Conservation (phyloP, 2,113 vertebrate species). For the Danionella cerebrum region DNA sequence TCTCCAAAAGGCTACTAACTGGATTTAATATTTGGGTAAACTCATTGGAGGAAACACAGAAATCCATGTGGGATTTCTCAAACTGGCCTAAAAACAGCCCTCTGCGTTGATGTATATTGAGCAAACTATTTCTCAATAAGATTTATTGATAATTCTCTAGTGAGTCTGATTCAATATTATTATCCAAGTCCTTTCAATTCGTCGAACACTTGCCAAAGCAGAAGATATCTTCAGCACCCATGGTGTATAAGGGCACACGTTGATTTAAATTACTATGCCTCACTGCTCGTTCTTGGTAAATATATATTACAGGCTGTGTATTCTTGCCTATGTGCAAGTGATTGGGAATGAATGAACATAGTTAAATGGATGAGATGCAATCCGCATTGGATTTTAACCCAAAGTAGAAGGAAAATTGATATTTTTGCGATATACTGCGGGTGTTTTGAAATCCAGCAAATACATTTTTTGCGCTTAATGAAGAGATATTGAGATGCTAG, state of each 20-base stretch:
- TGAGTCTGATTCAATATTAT: conserved; percentile 17
- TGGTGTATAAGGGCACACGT: not conserved
- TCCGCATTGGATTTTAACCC: not conserved
- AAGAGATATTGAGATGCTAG: conserved; percentile 14
- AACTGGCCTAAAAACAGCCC: too few relatives aligned
- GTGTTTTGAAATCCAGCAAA: conserved; percentile 18
- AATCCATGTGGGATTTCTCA: too few relatives aligned
- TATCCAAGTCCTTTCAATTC: conserved; percentile 1
- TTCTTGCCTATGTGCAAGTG: not conserved
- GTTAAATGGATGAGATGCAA: not conserved
- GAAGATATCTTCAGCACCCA: conserved; percentile 20
- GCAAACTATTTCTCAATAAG: too few relatives aligned
- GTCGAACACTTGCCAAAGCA: not conserved
- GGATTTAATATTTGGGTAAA: too few relatives aligned
- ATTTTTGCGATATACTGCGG: conserved; percentile 4
- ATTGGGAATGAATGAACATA: not conserved
- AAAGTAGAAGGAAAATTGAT: not conserved
- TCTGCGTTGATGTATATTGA: not conserved
- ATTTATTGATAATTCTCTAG: not conserved
- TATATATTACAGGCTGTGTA: not conserved
- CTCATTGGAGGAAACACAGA: too few relatives aligned
- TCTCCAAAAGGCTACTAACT: too few relatives aligned
- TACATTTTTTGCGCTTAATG: not conserved
- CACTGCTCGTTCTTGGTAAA: not conserved
- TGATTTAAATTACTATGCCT: not conserved